Conservation (phyloP, 2,113 vertebrate genomes). For the Micronycteris hirsuta region DNA sequence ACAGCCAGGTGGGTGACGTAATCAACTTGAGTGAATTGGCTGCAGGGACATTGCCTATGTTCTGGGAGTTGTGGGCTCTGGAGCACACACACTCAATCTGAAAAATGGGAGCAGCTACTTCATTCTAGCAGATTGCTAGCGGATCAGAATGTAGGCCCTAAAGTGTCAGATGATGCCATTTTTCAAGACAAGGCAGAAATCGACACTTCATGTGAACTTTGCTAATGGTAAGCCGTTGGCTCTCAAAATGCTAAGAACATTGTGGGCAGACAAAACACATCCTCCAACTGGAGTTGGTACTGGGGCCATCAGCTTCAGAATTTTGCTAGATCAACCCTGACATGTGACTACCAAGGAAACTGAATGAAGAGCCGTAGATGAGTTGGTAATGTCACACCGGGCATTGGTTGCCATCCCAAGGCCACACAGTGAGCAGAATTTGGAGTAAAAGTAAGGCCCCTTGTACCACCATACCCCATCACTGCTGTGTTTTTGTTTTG, state of each 20-base stretch:
- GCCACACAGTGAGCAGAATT: background rate
- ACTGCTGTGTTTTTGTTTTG: background rate
- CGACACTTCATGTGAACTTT: background rate
- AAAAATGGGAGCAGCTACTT: background rate
- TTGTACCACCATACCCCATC: background rate
- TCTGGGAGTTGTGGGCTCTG: background rate
- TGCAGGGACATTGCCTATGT: background rate
- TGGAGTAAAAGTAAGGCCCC: background rate
- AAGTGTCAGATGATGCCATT: background rate
- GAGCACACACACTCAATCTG: background rate
- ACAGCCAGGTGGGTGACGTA: background rate
- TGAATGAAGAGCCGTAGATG: background rate
- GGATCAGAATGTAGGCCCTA: background rate
- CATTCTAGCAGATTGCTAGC: background rate
- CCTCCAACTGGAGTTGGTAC: background rate
- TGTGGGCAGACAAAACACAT: background rate
- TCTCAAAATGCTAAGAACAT: background rate
- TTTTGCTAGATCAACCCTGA: background rate
- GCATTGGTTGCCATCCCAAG: background rate
- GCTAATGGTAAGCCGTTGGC: background rate
- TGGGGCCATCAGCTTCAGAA: background rate
- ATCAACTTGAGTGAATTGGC: background rate
- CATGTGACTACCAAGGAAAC: background rate
- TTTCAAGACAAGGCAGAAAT: background rate
- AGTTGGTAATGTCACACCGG: background rate